A percentile compares a stretch with the other conserved stretches of the same genome.
Evolutionary conservation across 2,113 vertebrate genomes (phyloP).

Genomic region (Motacilla tschutschensis): DNA sequence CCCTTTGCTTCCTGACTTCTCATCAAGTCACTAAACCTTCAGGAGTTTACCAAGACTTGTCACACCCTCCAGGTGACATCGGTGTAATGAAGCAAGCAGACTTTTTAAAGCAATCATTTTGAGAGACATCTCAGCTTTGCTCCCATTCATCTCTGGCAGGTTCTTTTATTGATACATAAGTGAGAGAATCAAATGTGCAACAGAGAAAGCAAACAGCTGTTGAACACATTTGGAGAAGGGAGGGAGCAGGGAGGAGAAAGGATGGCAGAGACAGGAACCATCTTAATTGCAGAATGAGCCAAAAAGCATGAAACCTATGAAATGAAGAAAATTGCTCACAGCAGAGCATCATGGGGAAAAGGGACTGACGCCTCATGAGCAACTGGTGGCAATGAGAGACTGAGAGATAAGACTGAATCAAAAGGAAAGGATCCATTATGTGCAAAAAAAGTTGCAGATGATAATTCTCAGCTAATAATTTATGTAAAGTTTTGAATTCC

Average conservation of each 20-base stretch:
- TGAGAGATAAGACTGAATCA: neutral
- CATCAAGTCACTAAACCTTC: accelerated
- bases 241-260: neutral
- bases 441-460: neutral
- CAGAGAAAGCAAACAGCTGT: neutral
- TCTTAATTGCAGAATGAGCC: neutral
- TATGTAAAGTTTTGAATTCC: neutral
- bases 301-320: neutral
- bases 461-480: neutral
- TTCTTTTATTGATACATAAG: neutral
- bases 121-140: neutral
- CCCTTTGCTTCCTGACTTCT: neutral
- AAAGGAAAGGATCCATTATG: neutral
- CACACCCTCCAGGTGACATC: neutral
- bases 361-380: neutral
- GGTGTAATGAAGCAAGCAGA: neutral
- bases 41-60: neutral
- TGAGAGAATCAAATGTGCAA: neutral
- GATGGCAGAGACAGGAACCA: neutral
- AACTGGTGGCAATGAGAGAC: neutral
- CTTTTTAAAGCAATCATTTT: neutral
- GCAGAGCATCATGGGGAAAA: neutral
- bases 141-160: neutral
- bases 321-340: neutral
- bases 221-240: neutral